These are phyloP conservation scores for Zootermopsis nevadensis DNA, from an alignment of 2,888 invertebrate species.

Conservation along the genomic window DNA sequence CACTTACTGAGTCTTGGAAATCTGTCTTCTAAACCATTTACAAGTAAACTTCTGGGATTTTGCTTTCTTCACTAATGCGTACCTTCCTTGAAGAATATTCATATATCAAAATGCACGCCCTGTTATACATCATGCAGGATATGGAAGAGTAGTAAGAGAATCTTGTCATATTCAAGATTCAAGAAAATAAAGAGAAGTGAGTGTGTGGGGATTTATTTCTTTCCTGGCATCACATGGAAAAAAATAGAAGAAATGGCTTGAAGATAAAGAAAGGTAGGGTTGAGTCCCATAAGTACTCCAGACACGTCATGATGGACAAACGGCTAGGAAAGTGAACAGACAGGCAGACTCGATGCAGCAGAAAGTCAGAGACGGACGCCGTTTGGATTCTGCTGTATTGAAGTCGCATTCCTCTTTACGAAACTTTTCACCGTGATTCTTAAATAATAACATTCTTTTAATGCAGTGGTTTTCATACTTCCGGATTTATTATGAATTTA, in stretches of 20 bases:
- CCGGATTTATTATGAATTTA: too few relatives aligned
- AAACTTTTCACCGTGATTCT: too few relatives aligned
- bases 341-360: slow-evolving; percentile 24
- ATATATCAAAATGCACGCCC: not conserved
- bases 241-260: not conserved
- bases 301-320: not conserved
- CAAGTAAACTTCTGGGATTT: not conserved
- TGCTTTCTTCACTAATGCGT: not conserved
- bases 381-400: not conserved
- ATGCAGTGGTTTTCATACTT: too few relatives aligned
- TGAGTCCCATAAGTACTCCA: not conserved
- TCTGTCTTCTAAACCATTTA: not conserved
- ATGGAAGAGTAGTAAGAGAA: not conserved
- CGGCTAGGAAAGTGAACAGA: not conserved
- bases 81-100: not conserved
- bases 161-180: not conserved
- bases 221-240: not conserved
- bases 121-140: not conserved
- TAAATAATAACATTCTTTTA: too few relatives aligned
- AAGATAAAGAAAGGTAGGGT: not conserved
- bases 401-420: too few relatives aligned
- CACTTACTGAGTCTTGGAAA: not conserved
- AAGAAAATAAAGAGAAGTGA: not conserved
- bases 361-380: not conserved
- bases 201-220: slow-evolving; percentile 8